Conservation (phyloP, 2,888 invertebrate genomes). For the Cheilosia impressa region DNA sequence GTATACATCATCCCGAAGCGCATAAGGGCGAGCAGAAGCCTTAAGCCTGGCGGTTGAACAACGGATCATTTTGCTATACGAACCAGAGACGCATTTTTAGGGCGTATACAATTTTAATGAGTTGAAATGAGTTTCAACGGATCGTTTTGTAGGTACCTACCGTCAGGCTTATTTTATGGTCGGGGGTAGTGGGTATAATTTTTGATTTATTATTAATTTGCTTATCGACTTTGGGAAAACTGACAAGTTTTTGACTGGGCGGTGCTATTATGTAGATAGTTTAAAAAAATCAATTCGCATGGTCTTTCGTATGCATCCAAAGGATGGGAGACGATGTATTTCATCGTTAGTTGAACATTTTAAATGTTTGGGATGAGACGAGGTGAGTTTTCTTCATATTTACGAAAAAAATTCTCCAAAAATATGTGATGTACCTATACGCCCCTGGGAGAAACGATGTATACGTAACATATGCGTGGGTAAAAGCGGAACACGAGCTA, state of each 20-base stretch:
- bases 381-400: too few relatives aligned
- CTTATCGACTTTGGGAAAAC: conserved; percentile 2
- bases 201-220: conserved; percentile 41
- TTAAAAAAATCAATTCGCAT: too few relatives aligned
- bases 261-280: too few relatives aligned
- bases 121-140: conserved; percentile 40
- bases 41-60: neutral
- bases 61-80: conserved; percentile 12
- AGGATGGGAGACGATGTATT: neutral
- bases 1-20: conserved; percentile 33
- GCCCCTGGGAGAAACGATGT: too few relatives aligned
- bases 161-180: conserved; percentile 11
- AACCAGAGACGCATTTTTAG: conserved; percentile 38
- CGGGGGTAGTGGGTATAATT: conserved; percentile 1
- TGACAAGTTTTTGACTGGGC: neutral
- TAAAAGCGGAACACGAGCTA: too few relatives aligned
- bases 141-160: too few relatives aligned
- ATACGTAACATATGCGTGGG: too few relatives aligned
- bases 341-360: neutral
- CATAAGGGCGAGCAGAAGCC: conserved; percentile 8
- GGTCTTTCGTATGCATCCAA: too few relatives aligned
- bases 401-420: too few relatives aligned
- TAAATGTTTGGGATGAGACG: too few relatives aligned
- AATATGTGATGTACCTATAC: too few relatives aligned
- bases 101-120: conserved; percentile 54